A percentile compares a stretch with the other conserved stretches of the same genome.
Evolutionary conservation across 2,797 vertebrate genomes (phyloP).

Genomic region (Sebastes steindachneri): DNA sequence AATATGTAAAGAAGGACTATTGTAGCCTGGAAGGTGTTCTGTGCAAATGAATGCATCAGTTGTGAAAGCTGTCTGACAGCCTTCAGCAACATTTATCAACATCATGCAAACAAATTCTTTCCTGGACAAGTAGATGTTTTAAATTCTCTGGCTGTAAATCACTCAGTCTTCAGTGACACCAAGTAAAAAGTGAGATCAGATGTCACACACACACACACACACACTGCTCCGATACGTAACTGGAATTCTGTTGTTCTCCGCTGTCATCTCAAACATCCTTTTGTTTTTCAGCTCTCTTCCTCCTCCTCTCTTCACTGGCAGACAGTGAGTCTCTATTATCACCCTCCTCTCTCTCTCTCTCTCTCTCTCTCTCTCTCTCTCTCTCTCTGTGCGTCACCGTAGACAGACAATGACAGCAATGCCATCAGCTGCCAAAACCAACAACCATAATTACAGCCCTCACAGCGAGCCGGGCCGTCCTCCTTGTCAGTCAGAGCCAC

Average conservation of each 20-base stretch:
- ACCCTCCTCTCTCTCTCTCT: not conserved
- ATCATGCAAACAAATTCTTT: not conserved
- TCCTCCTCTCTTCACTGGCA: constrained; percentile 8
- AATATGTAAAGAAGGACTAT: not conserved
- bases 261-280: constrained; percentile 39
- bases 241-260: constrained; percentile 18
- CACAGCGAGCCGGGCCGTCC: not conserved
- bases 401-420: constrained; percentile 55
- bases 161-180: not conserved
- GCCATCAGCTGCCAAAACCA: constrained; percentile 33
- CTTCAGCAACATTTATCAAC: not conserved
- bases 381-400: constrained; percentile 11
- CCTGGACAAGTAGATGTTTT: not conserved
- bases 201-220: not conserved
- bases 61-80: not conserved
- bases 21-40: not conserved
- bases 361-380: not conserved
- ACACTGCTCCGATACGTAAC: not conserved
- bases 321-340: constrained; percentile 31
- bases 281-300: not conserved
- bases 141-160: not conserved
- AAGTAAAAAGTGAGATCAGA: not conserved
- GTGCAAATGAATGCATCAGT: not conserved
- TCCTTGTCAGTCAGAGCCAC: constrained; percentile 54
- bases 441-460: constrained; percentile 48